Base-by-base conservation (phyloP, 2,113 vertebrate species). In the Anthoscopus minutus region DNA sequence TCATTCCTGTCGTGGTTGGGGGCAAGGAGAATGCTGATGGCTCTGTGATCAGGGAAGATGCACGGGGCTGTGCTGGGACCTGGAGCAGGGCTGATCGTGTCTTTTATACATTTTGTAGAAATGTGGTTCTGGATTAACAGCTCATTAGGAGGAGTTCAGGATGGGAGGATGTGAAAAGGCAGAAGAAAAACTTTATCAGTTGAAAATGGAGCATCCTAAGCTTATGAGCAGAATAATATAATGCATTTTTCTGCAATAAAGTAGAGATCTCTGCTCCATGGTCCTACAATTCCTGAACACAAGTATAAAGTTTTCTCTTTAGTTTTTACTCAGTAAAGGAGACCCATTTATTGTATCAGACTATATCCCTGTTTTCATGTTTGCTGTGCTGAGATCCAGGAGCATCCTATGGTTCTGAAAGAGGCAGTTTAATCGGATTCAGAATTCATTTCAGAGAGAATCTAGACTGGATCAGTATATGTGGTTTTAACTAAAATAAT, bases 401-500 rank as follows among this genome's bases (percentile, higher is more conserved):
- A 93, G 54, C 91, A 89, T 91, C 64, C 67, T 77, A 80, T 4
- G 19, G 53, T 91, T 96, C 96, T 94, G 92, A 93, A 92, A 89
- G 40, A 91, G 71, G 57, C 73, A 81, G 86, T 96, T 92, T 94
- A 95, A 94, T 96, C 2, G 22, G 86, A 95, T 96, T 97, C 92
- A 83, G 95, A 94, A 96, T 86, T 56, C 48, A 76, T 86, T 97
- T 96, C 88, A 69, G 82, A 92, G 37, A 64, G 76, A 96, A 83
- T 91, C 83, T 91, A 91, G 96, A 97, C 92, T 93, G 93, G 97
- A 93, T 94, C 85, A 92, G 86, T 97, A 81, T 96, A 88, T 82
- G 89, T 89, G 88, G 74, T 92, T 98, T 97, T 97, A 96, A 97
- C 96, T 98, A 97, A 97, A 98, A 97, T 97, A 98, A 98, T 98